A percentile compares a stretch with the other conserved stretches of the same genome.
phyloP scores from a whole-genome alignment of 2,797 vertebrate species.

The Intellagama lesueurii region DNA sequence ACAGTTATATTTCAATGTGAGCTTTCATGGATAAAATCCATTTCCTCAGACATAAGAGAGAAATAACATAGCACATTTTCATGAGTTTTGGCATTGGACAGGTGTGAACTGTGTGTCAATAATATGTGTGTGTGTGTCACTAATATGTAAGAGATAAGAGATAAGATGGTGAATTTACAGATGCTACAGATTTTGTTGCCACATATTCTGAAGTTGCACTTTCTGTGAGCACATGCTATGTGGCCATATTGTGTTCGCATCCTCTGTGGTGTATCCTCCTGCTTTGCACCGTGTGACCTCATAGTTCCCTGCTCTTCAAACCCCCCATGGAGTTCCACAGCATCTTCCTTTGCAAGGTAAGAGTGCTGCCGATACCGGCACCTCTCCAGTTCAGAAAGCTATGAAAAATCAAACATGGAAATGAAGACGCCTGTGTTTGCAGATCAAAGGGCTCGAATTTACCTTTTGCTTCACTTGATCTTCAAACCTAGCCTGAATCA shows the following conservation, averaged over 20 bases:
- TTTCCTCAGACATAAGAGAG: too few relatives aligned
- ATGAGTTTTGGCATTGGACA: background rate
- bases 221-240: background rate
- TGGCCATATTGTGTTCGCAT: background rate
- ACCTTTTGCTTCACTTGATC: constrained; percentile 90
- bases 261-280: background rate
- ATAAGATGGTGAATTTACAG: background rate
- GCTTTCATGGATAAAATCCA: too few relatives aligned
- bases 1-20: too few relatives aligned
- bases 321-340: constrained; percentile 15
- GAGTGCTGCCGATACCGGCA: constrained; percentile 85
- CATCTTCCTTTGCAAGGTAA: constrained; percentile 87
- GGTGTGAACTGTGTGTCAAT: background rate
- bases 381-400: constrained; percentile 86
- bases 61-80: too few relatives aligned
- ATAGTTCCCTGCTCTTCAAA: too few relatives aligned
- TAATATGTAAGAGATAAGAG: background rate
- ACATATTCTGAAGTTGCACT: background rate
- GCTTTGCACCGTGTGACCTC: background rate
- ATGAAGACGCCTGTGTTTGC: constrained; percentile 77
- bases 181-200: background rate
- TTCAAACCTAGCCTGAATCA: constrained; percentile 77
- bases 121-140: background rate
- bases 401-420: constrained; percentile 89
- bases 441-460: constrained; percentile 90